phyloP scores from a whole-genome alignment of 2,113 vertebrate genomes.

The Rostratula benghalensis region DNA sequence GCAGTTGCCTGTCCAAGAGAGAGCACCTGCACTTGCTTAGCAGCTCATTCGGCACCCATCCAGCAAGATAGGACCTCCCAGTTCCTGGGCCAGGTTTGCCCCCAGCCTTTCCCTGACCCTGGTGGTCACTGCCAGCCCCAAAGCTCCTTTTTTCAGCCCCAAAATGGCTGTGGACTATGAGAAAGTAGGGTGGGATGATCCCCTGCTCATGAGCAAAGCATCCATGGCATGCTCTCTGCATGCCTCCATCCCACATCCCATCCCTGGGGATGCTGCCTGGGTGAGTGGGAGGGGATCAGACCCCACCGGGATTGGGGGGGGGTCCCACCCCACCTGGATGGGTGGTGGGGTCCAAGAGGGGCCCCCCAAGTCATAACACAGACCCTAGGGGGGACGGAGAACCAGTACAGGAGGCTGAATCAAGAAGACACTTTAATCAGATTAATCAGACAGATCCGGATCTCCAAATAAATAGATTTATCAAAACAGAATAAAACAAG shows the following conservation, averaged over 20 bases:
- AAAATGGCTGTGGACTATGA: fast-evolving
- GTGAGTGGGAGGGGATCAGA: not conserved
- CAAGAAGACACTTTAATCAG: constrained; percentile 58
- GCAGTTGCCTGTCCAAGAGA: not conserved
- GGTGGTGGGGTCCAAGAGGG: fast-evolving
- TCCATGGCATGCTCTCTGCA: fast-evolving
- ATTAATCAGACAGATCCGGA: constrained; percentile 48
- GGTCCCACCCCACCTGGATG: not conserved
- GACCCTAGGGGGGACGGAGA: not conserved
- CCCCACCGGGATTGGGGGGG: not conserved
- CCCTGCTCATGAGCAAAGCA: not conserved
- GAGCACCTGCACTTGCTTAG: not conserved
- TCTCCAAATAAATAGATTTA: constrained; percentile 76
- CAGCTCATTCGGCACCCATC: not conserved
- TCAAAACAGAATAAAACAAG: constrained; percentile 49
- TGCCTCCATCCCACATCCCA: not conserved
- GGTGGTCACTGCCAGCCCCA: fast-evolving
- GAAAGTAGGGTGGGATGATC: not conserved
- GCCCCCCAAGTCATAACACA: fast-evolving
- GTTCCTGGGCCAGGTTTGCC: not conserved
- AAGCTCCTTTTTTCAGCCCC: not conserved
- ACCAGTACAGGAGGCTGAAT: not conserved
- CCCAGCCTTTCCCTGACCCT: not conserved
- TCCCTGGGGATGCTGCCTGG: not conserved
- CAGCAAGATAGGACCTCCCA: not conserved